A percentile compares a stretch with the other conserved stretches of the same genome.
These are phyloP conservation scores for Calliopsis andreniformis DNA, from an alignment of 1,140 invertebrate species.

Conservation along the genomic window DNA sequence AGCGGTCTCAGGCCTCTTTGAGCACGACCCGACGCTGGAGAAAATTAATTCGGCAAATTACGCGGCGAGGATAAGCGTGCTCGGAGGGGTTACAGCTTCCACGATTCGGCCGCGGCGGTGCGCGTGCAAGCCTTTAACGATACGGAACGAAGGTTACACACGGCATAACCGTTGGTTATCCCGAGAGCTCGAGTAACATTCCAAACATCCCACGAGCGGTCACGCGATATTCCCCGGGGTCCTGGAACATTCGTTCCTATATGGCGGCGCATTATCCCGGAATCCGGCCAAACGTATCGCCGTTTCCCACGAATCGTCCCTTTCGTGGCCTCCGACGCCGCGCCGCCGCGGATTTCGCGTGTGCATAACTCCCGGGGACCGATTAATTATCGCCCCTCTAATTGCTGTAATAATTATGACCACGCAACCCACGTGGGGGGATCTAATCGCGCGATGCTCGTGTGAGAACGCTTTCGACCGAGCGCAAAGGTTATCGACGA, in stretches of 20 bases:
- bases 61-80: conserved; percentile 54
- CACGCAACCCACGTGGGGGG: conserved; percentile 43
- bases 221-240: conserved; percentile 65
- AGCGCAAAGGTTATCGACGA: not conserved
- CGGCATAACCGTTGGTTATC: conserved; percentile 66
- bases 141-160: conserved; percentile 65
- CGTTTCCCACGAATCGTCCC: conserved; percentile 62
- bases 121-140: conserved; percentile 57
- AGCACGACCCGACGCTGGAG: conserved; percentile 41
- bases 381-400: conserved; percentile 71
- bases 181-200: conserved; percentile 67
- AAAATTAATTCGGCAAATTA: conserved; percentile 67
- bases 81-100: conserved; percentile 28
- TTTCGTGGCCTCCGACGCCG: conserved; percentile 45
- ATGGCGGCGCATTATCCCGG: conserved; percentile 61
- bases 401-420: conserved; percentile 71
- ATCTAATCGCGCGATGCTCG: conserved; percentile 19
- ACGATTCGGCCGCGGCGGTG: conserved; percentile 39
- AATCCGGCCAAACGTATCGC: conserved; percentile 60
- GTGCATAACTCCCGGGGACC: conserved; percentile 60
- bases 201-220: conserved; percentile 67
- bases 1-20: conserved; percentile 38
- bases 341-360: conserved; percentile 58
- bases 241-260: conserved; percentile 58
- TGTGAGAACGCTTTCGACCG: not conserved